Evolutionary conservation across 2,797 vertebrate species (phyloP), one percentile per base, ranked within the genome.

Genomic region (Oreortyx pictus): DNA sequence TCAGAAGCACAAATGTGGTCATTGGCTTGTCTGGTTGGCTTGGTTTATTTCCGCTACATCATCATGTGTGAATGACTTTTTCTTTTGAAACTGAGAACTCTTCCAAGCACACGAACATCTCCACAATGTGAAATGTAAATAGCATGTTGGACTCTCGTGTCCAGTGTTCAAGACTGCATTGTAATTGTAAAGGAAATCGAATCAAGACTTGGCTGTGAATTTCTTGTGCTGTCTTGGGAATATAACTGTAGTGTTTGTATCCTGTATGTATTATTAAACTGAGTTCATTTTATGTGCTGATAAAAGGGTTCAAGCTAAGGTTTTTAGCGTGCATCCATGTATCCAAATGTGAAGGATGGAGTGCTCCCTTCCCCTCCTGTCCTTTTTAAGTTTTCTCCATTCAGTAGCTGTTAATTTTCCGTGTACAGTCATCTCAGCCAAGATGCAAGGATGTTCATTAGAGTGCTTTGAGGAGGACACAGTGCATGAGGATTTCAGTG

Each of bases 71-170:
- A 96, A 85, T 93, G 94, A 93, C 70, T n/a, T 78, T 96, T 97
- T 92, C 90, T 89, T 96, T 93, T 60, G 61, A 90, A 96, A 95
- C 94, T 87, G 68, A 92, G 82, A 87, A 94, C 46, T 90, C 95
- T 95, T 94, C 93, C 95, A 96, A 97, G 96, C 97, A 97, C 95
- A 95, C 61, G 83, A 95, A 92, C 95, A 95, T 97, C 94, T 96
- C 97, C 95, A 95, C 96, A 97, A 97, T 97, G 97, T 97, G 97
- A 97, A 97, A 95, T 97, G 97, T 97, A 97, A 94, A 96, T 97
- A 97, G 97, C 97, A 92, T 92, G 96, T 97, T 95, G 97, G 97
- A 96, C 95, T 94, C 94, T 94, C 3, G 41, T 68, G 93, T 96
- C 97, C 96, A 95, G 95, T 97, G 95, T 97, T 97, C 96, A 97